Evolutionary conservation across 2,113 vertebrate genomes (phyloP).

Genomic region (Scalopus aquaticus): DNA sequence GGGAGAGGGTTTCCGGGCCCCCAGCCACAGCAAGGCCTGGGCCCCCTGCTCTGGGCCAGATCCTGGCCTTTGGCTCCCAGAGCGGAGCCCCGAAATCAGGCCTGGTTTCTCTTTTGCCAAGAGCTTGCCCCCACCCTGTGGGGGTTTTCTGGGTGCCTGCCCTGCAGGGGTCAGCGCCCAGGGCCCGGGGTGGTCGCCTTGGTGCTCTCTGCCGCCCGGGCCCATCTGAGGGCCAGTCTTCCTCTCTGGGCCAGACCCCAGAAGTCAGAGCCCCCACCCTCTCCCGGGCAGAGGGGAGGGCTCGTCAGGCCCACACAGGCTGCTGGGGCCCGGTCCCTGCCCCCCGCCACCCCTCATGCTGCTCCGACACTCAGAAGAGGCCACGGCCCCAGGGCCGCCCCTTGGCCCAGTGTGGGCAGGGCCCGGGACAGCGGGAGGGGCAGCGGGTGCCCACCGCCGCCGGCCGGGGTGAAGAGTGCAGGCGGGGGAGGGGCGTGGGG

Average conservation of each 20-base stretch:
- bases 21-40: no score
- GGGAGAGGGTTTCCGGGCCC: no score
- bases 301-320: fast-evolving
- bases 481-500: neutral
- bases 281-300: no score
- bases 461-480: slow-evolving; percentile 39
- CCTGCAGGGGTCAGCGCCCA: neutral
- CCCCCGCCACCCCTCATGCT: neutral
- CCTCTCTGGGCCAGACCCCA: neutral
- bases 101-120: fast-evolving
- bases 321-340: fast-evolving
- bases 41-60: neutral
- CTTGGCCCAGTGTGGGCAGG: neutral
- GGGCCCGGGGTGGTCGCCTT: no score
- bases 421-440: neutral
- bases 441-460: neutral
- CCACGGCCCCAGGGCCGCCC: slow-evolving; percentile 24
- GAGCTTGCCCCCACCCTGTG: fast-evolving
- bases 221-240: neutral
- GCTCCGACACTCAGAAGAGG: neutral
- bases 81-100: neutral
- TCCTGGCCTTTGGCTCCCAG: no score
- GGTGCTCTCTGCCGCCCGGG: no score
- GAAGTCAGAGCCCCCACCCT: neutral
- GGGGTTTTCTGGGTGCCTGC: neutral